A percentile compares a stretch with the other conserved stretches of the same genome.
Evolutionary conservation across 1,140 invertebrate genomes (phyloP).

Genomic region (Heliconius congener): DNA sequence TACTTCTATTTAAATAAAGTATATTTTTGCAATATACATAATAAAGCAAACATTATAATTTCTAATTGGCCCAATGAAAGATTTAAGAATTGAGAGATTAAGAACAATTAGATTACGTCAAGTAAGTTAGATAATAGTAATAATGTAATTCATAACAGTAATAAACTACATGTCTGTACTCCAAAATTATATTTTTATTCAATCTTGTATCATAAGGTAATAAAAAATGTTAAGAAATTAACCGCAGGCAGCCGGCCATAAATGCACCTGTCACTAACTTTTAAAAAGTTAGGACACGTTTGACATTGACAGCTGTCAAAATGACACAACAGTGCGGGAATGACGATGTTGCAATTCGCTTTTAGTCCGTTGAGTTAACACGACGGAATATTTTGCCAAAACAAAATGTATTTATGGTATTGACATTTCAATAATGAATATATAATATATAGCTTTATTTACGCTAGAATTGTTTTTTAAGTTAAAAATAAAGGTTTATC

Average conservation of each 20-base stretch:
- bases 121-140: not conserved
- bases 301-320: constrained; percentile 71
- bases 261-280: constrained; percentile 13
- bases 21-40: too few relatives aligned
- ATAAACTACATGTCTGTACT: not conserved
- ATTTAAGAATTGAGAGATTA: not conserved
- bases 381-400: not conserved
- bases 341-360: constrained; percentile 44
- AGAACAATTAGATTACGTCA: not conserved
- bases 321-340: constrained; percentile 54
- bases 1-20: too few relatives aligned
- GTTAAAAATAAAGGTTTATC: too few relatives aligned
- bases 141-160: not conserved
- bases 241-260: not conserved
- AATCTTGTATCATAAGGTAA: not conserved
- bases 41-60: too few relatives aligned
- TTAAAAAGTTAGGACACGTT: constrained; percentile 29
- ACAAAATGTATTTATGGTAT: not conserved
- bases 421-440: not conserved
- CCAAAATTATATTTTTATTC: not conserved
- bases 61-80: too few relatives aligned
- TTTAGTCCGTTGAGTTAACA: not conserved
- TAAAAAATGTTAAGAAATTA: constrained; percentile 6
- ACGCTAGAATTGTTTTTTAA: too few relatives aligned
- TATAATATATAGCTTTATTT: too few relatives aligned